Base-by-base conservation (phyloP, 1,140 invertebrate genomes). In the Euura saliciscinereae region DNA sequence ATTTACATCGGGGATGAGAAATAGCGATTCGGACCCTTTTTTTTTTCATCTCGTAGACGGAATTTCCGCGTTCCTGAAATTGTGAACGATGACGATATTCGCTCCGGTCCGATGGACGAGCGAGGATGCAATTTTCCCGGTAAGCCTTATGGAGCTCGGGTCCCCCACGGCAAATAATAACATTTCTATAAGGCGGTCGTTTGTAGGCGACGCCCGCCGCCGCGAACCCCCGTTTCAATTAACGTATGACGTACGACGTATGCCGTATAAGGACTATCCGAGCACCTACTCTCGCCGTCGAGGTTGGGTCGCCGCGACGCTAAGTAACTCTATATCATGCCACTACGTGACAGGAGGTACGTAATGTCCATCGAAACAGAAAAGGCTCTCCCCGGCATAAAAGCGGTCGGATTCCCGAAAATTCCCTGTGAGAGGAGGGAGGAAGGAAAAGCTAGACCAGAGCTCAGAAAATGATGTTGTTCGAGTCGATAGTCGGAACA, bases 231-330 rank as follows among this genome's bases (percentile, higher is more conserved):
- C 81, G 87, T 88, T 88, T 88, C 86, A 88, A 87, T 88, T 88
- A 87, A 87, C 86, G 86, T 86, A 88, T 88, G 86, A 87, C 86
- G 86, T 87, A 88, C 87, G 86, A 87, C 87, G 84, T 88, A 88
- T 85, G 86, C 84, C 84, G 80, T 83, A 85, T 80, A 83, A 84
- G 84, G 66, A 67, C 43, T 81, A 75, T 74, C 77, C 69, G 79
- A 75, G 75, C 74, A 72, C 45, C 70, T 65, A 28, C 43, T 68
- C 13, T 68, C 28, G 66, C 28, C 66, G 28, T 8, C 8, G 66
- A 28, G 28, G 28, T 28, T 28, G 28, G 28, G 28, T 28, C 28
- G 66, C 28, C 28, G 66, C 66, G 66, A 11, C 8, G 28, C 83
- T 88, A 87, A 87, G 86, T 87, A 87, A 88, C 86, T 86, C 85